Base-by-base conservation (phyloP, 2,888 invertebrate species). In the Neocrepidodera transversa region DNA sequence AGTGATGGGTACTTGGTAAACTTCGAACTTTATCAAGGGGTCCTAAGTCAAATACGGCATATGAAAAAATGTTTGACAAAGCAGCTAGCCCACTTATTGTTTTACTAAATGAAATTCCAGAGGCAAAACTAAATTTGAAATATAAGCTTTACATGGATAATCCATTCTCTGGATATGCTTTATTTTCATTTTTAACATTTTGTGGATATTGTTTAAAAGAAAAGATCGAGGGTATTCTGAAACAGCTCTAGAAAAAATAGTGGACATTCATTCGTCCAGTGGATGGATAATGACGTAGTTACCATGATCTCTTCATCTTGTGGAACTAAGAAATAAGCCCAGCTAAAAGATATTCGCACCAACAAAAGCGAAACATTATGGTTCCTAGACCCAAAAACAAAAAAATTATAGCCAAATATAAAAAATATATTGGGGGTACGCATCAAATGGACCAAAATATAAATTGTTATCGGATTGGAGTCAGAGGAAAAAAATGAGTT, bases 1-100 rank as follows among this genome's bases (percentile, higher is more conserved):
- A 58, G 35, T 14, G 52, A 55, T 36, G 73, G 69, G 4, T 74
- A 74, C 58, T 59, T 74, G 10, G 60, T 72, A 13, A 66, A 72
- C 59, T 73, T 74, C 64, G 68, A 75, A n/a, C 23, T 23, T 23
- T 23, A 23, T 23, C 23, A 23, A 23, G 23, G 23, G 53, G 57
- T 58, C 32, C 48, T 14, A 43, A 43, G 48, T 40, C 32, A 40
- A 40, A 50, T 42, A 11, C 11, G 11, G 14, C 36, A 13, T 50
- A 30, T 26, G 35, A 42, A 6, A 50, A 20, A 17, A 18, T 43
- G 8, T 52, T 58, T 52, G 47, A 48, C 4, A 58, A 58, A 35
- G 45, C 48, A n/a, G 47, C 58, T 4, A 36, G 36, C 14, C 58
- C 48, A 11, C 14, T 49, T 8, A 10, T 49, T 28, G 10, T 42